A percentile compares a stretch with the other conserved stretches of the same genome.
These are phyloP conservation scores for Sphenodon punctatus DNA, from an alignment of 2,797 vertebrate species.

Conservation along the genomic window DNA sequence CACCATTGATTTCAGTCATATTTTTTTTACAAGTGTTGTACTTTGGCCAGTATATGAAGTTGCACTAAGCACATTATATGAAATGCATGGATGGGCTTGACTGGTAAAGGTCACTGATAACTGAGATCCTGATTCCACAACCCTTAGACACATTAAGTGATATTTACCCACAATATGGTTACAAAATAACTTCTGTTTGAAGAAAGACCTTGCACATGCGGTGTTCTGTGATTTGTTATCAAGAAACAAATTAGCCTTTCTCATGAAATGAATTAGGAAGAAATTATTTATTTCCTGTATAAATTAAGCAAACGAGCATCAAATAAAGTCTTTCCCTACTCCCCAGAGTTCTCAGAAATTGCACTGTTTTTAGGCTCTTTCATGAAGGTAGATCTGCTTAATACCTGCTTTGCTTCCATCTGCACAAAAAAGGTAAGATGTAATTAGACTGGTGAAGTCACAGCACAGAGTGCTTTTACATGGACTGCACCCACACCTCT, in stretches of 20 bases:
- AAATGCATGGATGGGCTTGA: neutral
- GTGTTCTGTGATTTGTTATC: slow-evolving; percentile 21
- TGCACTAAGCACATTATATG: accelerated
- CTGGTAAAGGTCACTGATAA: neutral
- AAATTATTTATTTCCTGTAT: slow-evolving; percentile 15
- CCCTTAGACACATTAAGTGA: neutral
- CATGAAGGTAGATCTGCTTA: neutral
- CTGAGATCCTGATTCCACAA: neutral
- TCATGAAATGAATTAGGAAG: neutral
- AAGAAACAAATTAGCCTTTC: slow-evolving; percentile 30
- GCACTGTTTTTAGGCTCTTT: neutral
- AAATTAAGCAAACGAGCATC: slow-evolving; percentile 27
- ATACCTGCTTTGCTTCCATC: too few relatives aligned
- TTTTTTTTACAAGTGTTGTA: neutral
- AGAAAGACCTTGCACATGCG: neutral
- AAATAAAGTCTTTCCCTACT: slow-evolving; percentile 16
- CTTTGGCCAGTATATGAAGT: too few relatives aligned
- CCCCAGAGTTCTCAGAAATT: neutral
- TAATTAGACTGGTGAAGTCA: too few relatives aligned
- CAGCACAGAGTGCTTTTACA: too few relatives aligned
- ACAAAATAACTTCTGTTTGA: neutral
- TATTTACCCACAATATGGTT: neutral
- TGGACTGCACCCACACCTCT: too few relatives aligned
- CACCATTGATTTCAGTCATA: neutral
- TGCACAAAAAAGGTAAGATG: too few relatives aligned